A percentile compares a stretch with the other conserved stretches of the same genome.
These are phyloP conservation scores for Smithornis capensis DNA, from an alignment of 2,113 vertebrate species.

Conservation along the genomic window DNA sequence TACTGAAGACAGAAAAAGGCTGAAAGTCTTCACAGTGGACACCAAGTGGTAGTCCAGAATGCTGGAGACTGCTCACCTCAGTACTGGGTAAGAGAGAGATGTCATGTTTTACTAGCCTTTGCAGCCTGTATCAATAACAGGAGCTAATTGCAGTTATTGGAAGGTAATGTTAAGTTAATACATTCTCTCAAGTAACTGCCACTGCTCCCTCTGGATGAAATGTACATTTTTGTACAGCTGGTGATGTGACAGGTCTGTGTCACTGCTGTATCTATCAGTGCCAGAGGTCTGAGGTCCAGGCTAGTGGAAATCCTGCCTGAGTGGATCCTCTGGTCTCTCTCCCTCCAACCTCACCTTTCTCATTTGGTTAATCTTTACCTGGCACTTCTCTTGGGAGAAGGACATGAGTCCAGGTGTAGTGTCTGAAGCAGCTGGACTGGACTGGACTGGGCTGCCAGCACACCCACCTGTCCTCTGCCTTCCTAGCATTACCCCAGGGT, in stretches of 20 bases:
- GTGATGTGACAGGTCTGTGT: not conserved
- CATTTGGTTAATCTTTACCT: not conserved
- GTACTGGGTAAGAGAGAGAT: not conserved
- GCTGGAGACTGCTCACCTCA: not conserved
- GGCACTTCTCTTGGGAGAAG: not conserved
- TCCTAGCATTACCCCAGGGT: not conserved
- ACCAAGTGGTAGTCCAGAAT: not conserved
- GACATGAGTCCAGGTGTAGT: not conserved
- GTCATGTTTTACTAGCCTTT: conserved; percentile 1
- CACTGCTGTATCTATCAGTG: not conserved
- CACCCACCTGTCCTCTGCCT: not conserved
- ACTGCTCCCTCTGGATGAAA: not conserved
- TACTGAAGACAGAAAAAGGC: not conserved
- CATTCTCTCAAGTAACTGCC: not conserved
- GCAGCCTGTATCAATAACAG: not conserved
- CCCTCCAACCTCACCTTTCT: not conserved
- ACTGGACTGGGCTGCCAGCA: not conserved
- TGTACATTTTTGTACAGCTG: not conserved
- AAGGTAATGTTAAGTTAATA: not conserved
- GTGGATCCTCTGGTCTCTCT: fast-evolving
- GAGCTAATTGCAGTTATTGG: not conserved
- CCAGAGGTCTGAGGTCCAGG: not conserved
- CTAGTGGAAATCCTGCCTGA: not conserved
- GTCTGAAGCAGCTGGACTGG: not conserved
- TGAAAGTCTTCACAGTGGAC: not conserved